Conservation (phyloP, 2,797 vertebrate genomes). For the Carapus acus region DNA sequence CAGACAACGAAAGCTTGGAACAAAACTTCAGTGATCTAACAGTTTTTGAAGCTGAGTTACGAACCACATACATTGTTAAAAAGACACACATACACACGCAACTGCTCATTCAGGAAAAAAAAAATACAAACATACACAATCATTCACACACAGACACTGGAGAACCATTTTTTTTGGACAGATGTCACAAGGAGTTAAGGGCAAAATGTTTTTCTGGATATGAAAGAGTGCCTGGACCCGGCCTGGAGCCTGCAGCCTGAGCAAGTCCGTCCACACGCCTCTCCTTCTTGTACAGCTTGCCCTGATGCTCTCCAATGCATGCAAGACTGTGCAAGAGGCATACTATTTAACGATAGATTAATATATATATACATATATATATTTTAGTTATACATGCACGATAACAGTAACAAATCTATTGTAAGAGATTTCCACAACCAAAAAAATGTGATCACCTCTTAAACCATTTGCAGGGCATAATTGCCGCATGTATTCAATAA, state of each 20-base stretch:
- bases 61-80: conserved; percentile 46
- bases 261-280: conserved; percentile 72
- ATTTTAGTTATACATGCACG: conserved; percentile 78
- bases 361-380: conserved; percentile 80
- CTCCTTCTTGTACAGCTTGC: conserved; percentile 74
- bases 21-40: conserved; percentile 90
- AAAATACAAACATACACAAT: conserved; percentile 32
- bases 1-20: conserved; percentile 98
- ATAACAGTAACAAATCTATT: conserved; percentile 64
- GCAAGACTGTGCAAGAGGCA: conserved; percentile 81
- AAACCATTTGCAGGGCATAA: conserved; percentile 57
- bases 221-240: conserved; percentile 68
- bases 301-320: conserved; percentile 82
- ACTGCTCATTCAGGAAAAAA: conserved; percentile 12
- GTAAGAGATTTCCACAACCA: conserved; percentile 56
- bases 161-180: conserved; percentile 69
- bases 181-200: conserved; percentile 61
- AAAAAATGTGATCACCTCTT: conserved; percentile 53
- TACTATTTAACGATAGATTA: conserved; percentile 80
- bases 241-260: conserved; percentile 63
- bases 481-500: conserved; percentile 74
- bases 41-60: conserved; percentile 52
- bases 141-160: conserved; percentile 75
- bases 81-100: conserved; percentile 28
- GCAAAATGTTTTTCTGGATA: conserved; percentile 70